Evolutionary conservation across 2,113 vertebrate species (phyloP).

Genomic region (Chascanopsetta lugubris): DNA sequence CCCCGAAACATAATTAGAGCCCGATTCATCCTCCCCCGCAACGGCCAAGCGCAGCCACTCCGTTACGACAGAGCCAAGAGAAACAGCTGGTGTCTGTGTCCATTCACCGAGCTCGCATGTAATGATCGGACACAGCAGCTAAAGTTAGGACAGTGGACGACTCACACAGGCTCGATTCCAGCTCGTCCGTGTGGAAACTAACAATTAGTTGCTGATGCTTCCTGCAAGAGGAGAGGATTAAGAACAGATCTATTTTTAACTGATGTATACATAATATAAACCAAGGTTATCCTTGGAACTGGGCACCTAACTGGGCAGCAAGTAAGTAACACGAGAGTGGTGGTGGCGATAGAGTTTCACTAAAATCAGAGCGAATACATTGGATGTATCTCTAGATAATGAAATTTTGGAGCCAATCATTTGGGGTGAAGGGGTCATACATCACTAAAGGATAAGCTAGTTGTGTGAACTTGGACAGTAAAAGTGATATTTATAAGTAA

Average conservation of each 20-base stretch:
- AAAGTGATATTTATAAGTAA: no score
- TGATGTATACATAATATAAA: no score
- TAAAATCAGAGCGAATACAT: no score
- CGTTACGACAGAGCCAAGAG: conserved; percentile 4
- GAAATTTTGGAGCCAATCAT: no score
- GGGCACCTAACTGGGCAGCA: no score
- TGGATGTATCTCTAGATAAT: not conserved
- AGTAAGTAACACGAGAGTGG: not conserved
- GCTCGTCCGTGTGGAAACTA: not conserved
- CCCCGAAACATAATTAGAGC: conserved; percentile 1
- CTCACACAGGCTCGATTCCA: not conserved
- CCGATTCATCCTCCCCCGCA: not conserved
- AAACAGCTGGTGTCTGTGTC: conserved; percentile 6
- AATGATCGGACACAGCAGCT: conserved; percentile 10
- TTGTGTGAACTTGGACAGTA: no score
- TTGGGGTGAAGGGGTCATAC: no score
- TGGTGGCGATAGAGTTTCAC: not conserved
- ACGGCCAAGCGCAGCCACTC: conserved; percentile 11
- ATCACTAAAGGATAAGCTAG: no score
- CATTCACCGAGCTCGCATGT: not conserved
- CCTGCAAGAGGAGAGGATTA: not conserved
- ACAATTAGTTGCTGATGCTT: not conserved
- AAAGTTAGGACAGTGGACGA: not conserved
- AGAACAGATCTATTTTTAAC: no score
- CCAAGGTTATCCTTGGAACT: no score